A percentile compares a stretch with the other conserved stretches of the same genome.
Conservation (phyloP, 2,888 invertebrate genomes). For the Agriotes lineatus region DNA sequence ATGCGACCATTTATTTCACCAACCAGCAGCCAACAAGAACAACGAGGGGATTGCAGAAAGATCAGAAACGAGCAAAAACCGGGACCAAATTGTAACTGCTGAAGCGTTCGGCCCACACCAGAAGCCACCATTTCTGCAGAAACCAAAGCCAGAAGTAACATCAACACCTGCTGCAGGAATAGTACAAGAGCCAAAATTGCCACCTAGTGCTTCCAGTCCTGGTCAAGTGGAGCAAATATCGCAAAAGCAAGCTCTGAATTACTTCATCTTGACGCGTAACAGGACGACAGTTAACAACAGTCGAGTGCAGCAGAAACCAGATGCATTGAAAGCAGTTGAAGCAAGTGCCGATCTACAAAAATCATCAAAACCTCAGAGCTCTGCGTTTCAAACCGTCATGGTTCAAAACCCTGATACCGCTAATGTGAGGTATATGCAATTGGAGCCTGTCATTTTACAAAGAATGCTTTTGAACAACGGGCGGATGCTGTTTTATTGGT, state of each 20-base stretch:
- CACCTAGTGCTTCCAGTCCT: background rate
- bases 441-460: conserved; percentile 64
- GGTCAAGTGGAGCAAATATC: background rate
- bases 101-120: conserved; percentile 38
- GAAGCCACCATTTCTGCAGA: conserved; percentile 39
- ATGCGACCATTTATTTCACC: conserved; percentile 54
- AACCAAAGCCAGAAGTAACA: too few relatives aligned
- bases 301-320: too few relatives aligned
- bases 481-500: conserved; percentile 61
- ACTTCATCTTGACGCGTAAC: conserved; percentile 2
- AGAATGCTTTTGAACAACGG: conserved; percentile 62
- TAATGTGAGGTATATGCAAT: conserved; percentile 59
- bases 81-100: conserved; percentile 14
- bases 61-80: background rate
- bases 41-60: background rate
- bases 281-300: background rate
- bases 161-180: too few relatives aligned
- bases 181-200: background rate
- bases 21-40: background rate
- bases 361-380: conserved; percentile 24
- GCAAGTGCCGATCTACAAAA: too few relatives aligned
- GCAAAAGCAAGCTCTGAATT: background rate
- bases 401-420: conserved; percentile 22
- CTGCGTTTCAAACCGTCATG: background rate
- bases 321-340: background rate